phyloP scores from a whole-genome alignment of 2,797 vertebrate species.

The Urosaurus nigricauda region DNA sequence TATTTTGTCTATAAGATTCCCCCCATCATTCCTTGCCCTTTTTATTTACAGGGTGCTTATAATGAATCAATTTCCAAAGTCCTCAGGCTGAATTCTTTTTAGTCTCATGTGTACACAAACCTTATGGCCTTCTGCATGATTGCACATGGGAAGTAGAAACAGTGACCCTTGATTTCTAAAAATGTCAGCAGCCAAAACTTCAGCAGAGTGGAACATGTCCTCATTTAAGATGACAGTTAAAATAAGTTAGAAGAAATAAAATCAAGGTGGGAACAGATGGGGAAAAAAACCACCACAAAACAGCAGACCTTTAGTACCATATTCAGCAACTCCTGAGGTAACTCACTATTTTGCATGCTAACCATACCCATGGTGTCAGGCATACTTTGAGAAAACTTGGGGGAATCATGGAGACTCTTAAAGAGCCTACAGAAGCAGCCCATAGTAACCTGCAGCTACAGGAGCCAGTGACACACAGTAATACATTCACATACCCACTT shows the following conservation, averaged over 20 bases:
- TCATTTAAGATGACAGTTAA: background rate
- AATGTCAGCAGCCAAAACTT: slow-evolving; percentile 6
- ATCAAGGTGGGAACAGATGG: background rate
- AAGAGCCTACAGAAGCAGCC: too few relatives aligned
- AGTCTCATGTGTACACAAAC: background rate
- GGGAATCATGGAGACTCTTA: too few relatives aligned
- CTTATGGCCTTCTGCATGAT: background rate
- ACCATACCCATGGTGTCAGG: too few relatives aligned
- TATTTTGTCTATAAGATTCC: background rate
- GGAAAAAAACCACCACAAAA: background rate
- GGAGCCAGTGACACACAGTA: too few relatives aligned
- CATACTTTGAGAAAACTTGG: too few relatives aligned
- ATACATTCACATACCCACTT: too few relatives aligned
- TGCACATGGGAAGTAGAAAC: background rate
- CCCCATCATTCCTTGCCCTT: background rate
- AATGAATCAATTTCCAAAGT: background rate
- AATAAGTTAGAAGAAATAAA: background rate
- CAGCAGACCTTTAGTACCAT: too few relatives aligned
- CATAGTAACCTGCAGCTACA: too few relatives aligned
- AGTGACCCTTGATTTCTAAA: background rate
- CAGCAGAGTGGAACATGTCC: background rate
- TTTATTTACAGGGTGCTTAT: background rate
- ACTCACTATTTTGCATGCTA: too few relatives aligned
- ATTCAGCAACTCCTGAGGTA: too few relatives aligned
- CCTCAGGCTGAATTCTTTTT: background rate